Evolutionary conservation across 2,888 invertebrate genomes (phyloP), one percentile per base, ranked within the genome.

Genomic region (Coleophora deauratella): DNA sequence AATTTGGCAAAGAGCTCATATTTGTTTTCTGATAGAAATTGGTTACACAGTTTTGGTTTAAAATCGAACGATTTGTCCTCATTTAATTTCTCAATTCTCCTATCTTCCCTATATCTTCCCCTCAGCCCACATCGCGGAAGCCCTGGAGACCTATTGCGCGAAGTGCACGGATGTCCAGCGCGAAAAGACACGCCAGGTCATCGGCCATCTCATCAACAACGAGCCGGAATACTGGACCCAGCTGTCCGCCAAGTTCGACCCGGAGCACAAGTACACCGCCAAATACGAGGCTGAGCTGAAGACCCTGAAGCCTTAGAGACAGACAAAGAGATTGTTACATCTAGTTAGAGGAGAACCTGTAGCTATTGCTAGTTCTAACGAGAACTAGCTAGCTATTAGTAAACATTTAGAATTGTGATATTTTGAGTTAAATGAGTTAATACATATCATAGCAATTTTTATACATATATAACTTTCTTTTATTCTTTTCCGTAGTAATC

Each of bases 181-280:
- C 14, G 38, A 36, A 0, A 59, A 59, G 0, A 54, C 59, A 2
- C 54, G 55, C 1, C 55, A 52, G n/a, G 65, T 72, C 1, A 62
- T 73, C 39, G 47, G 49, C 0, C 62, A 68, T 45, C 47, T 75
- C 4, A 65, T 69, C 44, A 63, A 66, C 34, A 46, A 69, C 2
- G 70, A 75, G 38, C 46, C 51, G 0, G 70, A 62, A 0, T 62
- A 46, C 52, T 85, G 82, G 82, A 45, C 52, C 1, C 50, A 76
- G 42, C 64, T 86, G 10, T 53, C 56, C 13, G 58, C 43, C 27
- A 79, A 79, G 38, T 85, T 72, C 48, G 84, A 86, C 46, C 76
- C 81, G 1, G 49, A 61, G 0, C 62, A 47, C 21, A 64, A 69
- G 21, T 84, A 62, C 57, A 52, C 58, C 9, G 47, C 45, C 4